Percentiles rank a stretch among this genome's conserved stretches.
These are phyloP conservation scores for Pelecanoides urinatrix DNA, from an alignment of 2,113 vertebrate genomes.

Conservation along the genomic window DNA sequence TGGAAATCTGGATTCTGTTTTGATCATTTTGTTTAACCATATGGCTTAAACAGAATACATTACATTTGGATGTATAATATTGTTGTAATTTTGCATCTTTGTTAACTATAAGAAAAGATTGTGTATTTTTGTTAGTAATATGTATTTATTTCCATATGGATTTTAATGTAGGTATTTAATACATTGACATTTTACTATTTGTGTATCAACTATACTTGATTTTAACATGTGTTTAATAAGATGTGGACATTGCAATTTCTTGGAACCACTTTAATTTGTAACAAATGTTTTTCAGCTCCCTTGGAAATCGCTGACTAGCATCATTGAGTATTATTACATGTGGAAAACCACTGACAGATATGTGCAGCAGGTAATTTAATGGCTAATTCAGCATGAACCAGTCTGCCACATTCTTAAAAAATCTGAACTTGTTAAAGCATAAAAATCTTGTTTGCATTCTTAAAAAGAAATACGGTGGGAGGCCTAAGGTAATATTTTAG, in stretches of 20 bases:
- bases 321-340: slow-evolving; percentile 99
- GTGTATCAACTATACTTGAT: background rate
- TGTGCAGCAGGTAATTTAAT: slow-evolving; percentile 90
- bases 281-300: slow-evolving; percentile 84
- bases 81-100: background rate
- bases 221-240: background rate
- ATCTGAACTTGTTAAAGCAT: background rate
- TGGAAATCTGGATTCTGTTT: background rate
- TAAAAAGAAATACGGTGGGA: background rate
- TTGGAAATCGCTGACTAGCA: slow-evolving; percentile 97
- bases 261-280: background rate
- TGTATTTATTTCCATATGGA: background rate
- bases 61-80: background rate
- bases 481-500: background rate
- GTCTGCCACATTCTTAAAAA: background rate
- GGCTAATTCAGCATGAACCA: background rate
- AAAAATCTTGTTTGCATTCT: background rate
- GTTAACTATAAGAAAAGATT: background rate
- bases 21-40: background rate
- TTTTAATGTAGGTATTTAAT: background rate
- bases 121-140: background rate
- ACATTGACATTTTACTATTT: background rate
- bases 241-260: background rate
- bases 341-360: slow-evolving; percentile 99
- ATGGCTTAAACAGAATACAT: background rate